Evolutionary conservation across 2,113 vertebrate species (phyloP), one percentile per base, ranked within the genome.

Genomic region (Sisor rabdophorus): DNA sequence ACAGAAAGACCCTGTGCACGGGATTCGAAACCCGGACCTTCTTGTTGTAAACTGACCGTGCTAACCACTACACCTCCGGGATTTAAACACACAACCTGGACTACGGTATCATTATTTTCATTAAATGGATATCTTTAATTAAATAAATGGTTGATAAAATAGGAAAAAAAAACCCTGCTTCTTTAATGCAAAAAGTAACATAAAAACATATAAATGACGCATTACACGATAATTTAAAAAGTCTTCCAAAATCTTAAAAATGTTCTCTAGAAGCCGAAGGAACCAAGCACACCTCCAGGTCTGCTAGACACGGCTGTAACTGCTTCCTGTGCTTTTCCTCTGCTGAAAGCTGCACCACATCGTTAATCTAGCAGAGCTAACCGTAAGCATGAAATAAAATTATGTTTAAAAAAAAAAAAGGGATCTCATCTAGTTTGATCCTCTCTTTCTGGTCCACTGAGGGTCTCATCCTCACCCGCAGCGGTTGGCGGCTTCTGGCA

Each of bases 401-500:
- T 59, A 47, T n/a, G 71, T 74, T 64, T 47, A 76, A 65, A 56
- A 11, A 44, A 68, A 32, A 63, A 44, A 19, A 44, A 53, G 58
- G 65, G 82, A 55, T 68, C 64, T 65, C 73, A 80, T 84, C 75
- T 69, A 69, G 63, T 55, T 59, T 44, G 72, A 73, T 67, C 50
- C 61, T 65, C 50, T 54, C 40, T 20, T 52, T 79, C 61, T 52
- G 74, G 79, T 73, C 55, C 63, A 47, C 32, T 44, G 53, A 82
- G 85, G 74, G 73, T 72, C 82, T 84, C 75, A 81, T 76, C 74
- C 83, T 82, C 48, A 16, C 82, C 81, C 83, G 44, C 71, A 48
- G 84, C 12, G 87, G 86, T 89, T 88, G 90, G 86, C 69, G 52
- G 81, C 73, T 85, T 79, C 87, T 90, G 87, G 87, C 82, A 75